phyloP scores from a whole-genome alignment of 23 tunicate genomes.

The Ciona savignyi region DNA sequence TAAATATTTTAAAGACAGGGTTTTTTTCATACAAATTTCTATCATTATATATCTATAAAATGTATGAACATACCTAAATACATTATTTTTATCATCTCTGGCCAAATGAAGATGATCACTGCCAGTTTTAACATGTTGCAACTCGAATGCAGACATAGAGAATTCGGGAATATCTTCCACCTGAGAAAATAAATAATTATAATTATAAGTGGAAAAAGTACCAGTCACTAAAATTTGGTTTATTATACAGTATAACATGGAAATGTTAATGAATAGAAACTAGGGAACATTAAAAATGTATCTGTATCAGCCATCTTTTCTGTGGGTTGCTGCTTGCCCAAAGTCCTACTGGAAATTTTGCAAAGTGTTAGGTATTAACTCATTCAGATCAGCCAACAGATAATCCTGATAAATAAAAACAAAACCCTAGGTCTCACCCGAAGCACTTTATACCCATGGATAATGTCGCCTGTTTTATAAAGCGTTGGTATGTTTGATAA shows the following conservation, averaged over 20 bases:
- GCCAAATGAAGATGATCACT: conserved; percentile 73
- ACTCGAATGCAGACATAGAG: conserved; percentile 54
- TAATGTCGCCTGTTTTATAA: conserved; percentile 19
- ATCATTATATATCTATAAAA: background rate
- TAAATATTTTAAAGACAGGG: background rate
- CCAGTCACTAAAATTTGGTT: no score
- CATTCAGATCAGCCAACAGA: no score
- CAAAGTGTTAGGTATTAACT: no score
- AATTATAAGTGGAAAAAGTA: no score
- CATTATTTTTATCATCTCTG: conserved; percentile 87
- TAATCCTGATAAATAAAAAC: no score
- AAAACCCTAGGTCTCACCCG: no score
- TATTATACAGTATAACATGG: no score
- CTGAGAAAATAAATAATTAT: conserved; percentile 8
- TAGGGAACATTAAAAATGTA: no score
- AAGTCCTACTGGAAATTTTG: no score
- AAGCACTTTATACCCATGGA: conserved; percentile 50
- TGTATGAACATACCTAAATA: conserved; percentile 47
- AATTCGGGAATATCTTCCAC: conserved; percentile 57
- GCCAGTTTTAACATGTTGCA: conserved; percentile 58
- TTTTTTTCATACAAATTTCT: background rate
- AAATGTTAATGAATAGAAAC: no score
- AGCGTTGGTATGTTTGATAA: background rate
- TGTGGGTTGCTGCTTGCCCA: no score
- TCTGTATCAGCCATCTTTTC: no score